Percentiles rank a stretch among this genome's conserved stretches.
Conservation (phyloP, 2,888 invertebrate species). For the Cephus spinipes region DNA sequence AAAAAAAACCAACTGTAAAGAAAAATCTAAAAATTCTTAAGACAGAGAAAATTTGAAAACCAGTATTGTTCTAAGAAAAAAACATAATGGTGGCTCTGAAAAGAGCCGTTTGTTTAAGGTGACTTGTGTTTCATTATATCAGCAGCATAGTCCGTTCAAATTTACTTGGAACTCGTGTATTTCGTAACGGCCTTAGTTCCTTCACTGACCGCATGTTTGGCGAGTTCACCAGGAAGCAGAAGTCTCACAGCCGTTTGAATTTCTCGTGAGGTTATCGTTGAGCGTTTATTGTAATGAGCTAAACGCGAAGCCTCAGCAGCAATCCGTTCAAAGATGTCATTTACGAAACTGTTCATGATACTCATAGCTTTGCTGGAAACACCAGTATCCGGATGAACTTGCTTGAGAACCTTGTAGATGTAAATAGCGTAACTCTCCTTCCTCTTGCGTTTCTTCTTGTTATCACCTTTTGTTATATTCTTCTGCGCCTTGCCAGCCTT, state of each 20-base stretch:
- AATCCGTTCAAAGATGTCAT: slow-evolving; percentile 80
- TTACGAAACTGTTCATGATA: slow-evolving; percentile 82
- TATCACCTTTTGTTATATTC: slow-evolving; percentile 71
- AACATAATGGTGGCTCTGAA: slow-evolving; percentile 13
- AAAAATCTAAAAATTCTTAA: too few relatives aligned
- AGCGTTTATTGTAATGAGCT: slow-evolving; percentile 74
- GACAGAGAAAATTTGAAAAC: not conserved
- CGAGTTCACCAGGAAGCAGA: slow-evolving; percentile 78
- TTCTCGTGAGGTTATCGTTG: slow-evolving; percentile 77
- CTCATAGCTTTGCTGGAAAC: slow-evolving; percentile 78
- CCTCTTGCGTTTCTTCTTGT: slow-evolving; percentile 71
- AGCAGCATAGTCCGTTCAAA: not conserved
- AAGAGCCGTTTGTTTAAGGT: slow-evolving; percentile 13
- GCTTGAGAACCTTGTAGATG: slow-evolving; percentile 74
- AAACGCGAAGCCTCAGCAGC: slow-evolving; percentile 76
- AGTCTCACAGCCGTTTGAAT: slow-evolving; percentile 78
- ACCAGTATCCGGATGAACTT: slow-evolving; percentile 74
- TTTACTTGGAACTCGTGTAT: slow-evolving; percentile 68
- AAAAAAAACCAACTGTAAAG: too few relatives aligned
- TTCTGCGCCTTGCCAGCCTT: slow-evolving; percentile 72
- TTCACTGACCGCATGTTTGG: slow-evolving; percentile 78
- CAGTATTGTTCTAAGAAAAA: not conserved
- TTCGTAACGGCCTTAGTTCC: slow-evolving; percentile 75
- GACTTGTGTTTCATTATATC: not conserved
- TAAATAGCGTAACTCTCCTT: slow-evolving; percentile 73